Evolutionary conservation across 1,140 invertebrate species (phyloP).

Genomic region (Drosophila arizonae): DNA sequence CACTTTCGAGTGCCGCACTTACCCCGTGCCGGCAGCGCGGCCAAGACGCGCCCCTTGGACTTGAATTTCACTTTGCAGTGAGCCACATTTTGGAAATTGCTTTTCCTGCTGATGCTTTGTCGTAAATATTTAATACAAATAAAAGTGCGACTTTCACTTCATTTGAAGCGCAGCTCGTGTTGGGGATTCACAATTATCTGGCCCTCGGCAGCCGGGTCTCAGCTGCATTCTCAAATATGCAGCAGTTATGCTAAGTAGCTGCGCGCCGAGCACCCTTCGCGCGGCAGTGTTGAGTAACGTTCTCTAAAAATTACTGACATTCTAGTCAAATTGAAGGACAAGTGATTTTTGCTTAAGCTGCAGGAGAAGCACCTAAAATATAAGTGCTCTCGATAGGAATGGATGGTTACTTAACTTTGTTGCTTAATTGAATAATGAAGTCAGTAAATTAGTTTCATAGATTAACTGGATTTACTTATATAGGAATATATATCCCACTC

Average conservation of each 20-base stretch:
- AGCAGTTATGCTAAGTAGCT: conserved; percentile 16
- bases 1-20: conserved; percentile 27
- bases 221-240: conserved; percentile 19
- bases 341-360: too few species aligned
- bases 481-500: too few species aligned
- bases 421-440: too few species aligned
- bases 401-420: too few species aligned
- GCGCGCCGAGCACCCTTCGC: background rate
- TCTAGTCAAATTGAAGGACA: background rate
- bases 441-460: too few species aligned
- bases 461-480: too few species aligned
- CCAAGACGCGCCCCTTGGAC: conserved; percentile 28
- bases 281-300: background rate
- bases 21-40: background rate
- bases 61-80: conserved; percentile 61
- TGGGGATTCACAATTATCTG: conserved; percentile 14
- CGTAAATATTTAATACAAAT: conserved; percentile 74
- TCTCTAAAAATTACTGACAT: background rate
- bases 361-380: background rate
- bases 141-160: conserved; percentile 75
- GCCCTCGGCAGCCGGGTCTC: conserved; percentile 3
- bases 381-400: too few species aligned
- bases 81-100: conserved; percentile 38
- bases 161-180: conserved; percentile 57
- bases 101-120: conserved; percentile 46